A percentile compares a stretch with the other conserved stretches of the same genome.
Evolutionary conservation across 2,797 vertebrate genomes (phyloP).

Genomic region (Helarctos malayanus): DNA sequence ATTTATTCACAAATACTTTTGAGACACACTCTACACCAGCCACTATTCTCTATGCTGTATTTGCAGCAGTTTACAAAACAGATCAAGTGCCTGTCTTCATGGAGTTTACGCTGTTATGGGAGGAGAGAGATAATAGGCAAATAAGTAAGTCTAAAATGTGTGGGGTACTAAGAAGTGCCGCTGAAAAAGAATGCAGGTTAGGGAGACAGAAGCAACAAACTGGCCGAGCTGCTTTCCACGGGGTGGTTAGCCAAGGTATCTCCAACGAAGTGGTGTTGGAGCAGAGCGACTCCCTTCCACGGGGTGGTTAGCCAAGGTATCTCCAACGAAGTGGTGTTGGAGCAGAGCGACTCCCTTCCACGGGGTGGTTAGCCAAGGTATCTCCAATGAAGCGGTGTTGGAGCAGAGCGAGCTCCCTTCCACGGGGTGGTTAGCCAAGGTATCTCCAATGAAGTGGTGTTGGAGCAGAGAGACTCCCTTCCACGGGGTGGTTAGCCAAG

Average conservation of each 20-base stretch:
- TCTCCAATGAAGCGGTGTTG: not conserved
- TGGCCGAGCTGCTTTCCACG: too few relatives aligned
- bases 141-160: not conserved
- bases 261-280: too few relatives aligned
- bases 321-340: too few relatives aligned
- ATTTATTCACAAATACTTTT: not conserved
- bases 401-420: not conserved
- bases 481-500: too few relatives aligned
- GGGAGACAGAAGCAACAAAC: not conserved
- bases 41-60: not conserved
- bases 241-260: too few relatives aligned
- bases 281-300: too few relatives aligned
- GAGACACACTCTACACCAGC: not conserved
- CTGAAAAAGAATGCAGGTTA: not conserved
- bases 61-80: not conserved
- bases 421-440: rapidly evolving
- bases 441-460: not conserved
- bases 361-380: rapidly evolving
- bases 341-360: too few relatives aligned
- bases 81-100: not conserved
- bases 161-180: not conserved
- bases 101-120: not conserved
- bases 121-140: not conserved
- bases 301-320: too few relatives aligned
- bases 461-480: not conserved